phyloP scores from a whole-genome alignment of 2,797 vertebrate species.

The Pangasius sanitwongsei region DNA sequence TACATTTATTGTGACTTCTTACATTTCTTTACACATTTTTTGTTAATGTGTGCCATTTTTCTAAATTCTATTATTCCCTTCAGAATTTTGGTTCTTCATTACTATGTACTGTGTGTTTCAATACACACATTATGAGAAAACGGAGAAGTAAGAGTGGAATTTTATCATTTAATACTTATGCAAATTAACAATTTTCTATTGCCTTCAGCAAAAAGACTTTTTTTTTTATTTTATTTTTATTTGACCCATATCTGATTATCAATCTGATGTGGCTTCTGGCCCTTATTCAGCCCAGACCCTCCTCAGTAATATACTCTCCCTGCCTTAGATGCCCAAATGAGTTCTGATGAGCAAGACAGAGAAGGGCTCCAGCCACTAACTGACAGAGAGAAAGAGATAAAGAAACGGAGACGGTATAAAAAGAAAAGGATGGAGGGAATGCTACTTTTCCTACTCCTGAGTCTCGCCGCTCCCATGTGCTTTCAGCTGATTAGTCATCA shows the following conservation, averaged over 20 bases:
- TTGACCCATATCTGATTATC: neutral
- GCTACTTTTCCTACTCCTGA: slow-evolving; percentile 19
- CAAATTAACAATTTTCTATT: no score
- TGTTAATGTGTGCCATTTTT: neutral
- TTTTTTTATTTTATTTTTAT: neutral
- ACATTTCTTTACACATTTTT: neutral
- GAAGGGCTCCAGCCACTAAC: neutral
- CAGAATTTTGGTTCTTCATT: neutral
- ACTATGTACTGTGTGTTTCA: neutral
- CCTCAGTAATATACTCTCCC: slow-evolving; percentile 73
- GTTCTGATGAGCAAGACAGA: slow-evolving; percentile 68
- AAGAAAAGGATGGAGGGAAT: slow-evolving; percentile 5
- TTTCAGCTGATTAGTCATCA: slow-evolving; percentile 58
- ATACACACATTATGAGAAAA: neutral
- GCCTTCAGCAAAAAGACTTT: neutral
- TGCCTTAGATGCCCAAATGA: slow-evolving; percentile 70
- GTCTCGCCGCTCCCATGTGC: slow-evolving; percentile 48
- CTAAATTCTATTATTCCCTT: neutral
- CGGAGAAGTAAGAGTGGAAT: neutral
- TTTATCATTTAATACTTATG: neutral
- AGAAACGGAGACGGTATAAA: neutral
- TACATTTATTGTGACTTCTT: neutral
- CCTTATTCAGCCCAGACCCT: slow-evolving; percentile 49
- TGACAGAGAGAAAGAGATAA: neutral
- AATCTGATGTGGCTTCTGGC: slow-evolving; percentile 1